phyloP scores from a whole-genome alignment of 2,113 vertebrate genomes.

The Ochotona curzoniae region DNA sequence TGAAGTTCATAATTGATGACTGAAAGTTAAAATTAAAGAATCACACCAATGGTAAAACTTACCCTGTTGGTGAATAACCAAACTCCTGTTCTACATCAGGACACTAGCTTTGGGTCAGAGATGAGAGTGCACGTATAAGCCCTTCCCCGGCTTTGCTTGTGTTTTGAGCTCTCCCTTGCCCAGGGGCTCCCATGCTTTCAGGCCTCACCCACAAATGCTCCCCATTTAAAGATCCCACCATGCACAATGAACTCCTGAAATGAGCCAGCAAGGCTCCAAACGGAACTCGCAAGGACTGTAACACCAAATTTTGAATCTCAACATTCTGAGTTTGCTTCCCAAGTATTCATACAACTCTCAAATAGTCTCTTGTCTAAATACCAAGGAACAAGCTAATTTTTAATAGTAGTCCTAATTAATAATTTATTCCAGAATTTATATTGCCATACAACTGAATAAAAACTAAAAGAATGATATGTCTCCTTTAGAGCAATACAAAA shows the following conservation, averaged over 20 bases:
- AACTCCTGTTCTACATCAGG: neutral
- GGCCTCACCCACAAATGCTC: neutral
- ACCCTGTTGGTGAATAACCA: neutral
- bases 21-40: neutral
- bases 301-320: neutral
- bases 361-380: constrained; percentile 23
- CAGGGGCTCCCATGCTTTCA: neutral
- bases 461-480: constrained; percentile 35
- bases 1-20: neutral
- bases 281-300: constrained; percentile 1
- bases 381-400: neutral
- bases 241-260: neutral
- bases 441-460: neutral
- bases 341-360: neutral
- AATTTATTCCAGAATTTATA: constrained; percentile 48
- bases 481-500: neutral
- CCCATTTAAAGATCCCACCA: neutral
- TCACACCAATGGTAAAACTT: neutral
- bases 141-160: neutral
- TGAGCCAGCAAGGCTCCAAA: neutral
- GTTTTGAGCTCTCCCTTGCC: neutral
- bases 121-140: neutral
- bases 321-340: neutral
- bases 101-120: neutral
- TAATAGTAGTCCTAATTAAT: constrained; percentile 22